phyloP scores from a whole-genome alignment of 2,888 invertebrate species.

The Timema podura region DNA sequence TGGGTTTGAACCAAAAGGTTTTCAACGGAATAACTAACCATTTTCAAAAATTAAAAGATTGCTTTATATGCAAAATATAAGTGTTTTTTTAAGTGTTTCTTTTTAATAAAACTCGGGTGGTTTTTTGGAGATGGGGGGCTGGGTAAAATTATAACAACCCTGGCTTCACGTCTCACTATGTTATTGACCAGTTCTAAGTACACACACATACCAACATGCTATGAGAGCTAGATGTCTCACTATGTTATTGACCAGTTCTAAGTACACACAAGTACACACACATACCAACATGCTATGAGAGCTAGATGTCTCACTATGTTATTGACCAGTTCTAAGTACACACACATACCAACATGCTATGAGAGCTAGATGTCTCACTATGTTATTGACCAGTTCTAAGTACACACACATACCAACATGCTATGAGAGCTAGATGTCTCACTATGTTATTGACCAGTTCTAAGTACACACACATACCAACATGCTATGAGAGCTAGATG shows the following conservation, averaged over 20 bases:
- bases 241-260: not conserved
- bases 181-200: not conserved
- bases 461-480: not conserved
- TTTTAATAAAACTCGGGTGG: too few species aligned
- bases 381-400: not conserved
- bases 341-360: not conserved
- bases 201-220: not conserved
- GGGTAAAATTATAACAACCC: too few species aligned
- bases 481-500: not conserved
- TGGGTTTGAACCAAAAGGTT: too few species aligned
- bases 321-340: not conserved
- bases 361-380: not conserved
- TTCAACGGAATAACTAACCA: too few species aligned
- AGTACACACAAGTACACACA: not conserved
- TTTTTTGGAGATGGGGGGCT: too few species aligned
- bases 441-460: not conserved
- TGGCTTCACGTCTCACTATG: too few species aligned
- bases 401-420: not conserved
- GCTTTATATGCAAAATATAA: too few species aligned
- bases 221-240: not conserved
- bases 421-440: not conserved
- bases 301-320: not conserved
- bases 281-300: not conserved
- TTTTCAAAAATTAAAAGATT: too few species aligned
- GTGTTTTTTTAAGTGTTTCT: too few species aligned